These are phyloP conservation scores for Macropus fuliginosus DNA, from an alignment of 2,797 vertebrate genomes.

Conservation along the genomic window DNA sequence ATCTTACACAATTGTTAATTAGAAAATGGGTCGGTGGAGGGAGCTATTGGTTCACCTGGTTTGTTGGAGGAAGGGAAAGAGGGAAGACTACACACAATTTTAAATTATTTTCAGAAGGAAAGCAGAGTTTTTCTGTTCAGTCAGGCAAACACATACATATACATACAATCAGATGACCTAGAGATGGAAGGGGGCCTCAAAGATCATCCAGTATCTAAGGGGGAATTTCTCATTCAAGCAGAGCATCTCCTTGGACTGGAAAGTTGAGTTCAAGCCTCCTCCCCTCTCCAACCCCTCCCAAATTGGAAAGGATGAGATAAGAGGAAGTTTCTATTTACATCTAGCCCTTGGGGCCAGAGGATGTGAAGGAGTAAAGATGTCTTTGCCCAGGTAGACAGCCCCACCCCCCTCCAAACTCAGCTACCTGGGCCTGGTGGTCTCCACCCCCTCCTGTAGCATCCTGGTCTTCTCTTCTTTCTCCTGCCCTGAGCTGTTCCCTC, in stretches of 20 bases:
- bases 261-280: neutral
- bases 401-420: neutral
- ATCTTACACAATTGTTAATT: neutral
- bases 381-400: no score
- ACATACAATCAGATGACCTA: neutral
- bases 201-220: neutral
- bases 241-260: neutral
- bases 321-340: neutral
- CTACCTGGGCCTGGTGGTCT: neutral
- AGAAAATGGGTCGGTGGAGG: neutral
- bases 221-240: neutral
- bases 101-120: neutral
- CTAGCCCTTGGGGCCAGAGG: neutral
- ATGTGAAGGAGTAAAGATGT: no score
- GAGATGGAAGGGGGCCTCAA: neutral
- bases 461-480: neutral
- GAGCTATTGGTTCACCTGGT: neutral
- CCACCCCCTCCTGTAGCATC: neutral
- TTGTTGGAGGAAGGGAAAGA: neutral
- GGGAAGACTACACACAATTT: fast-evolving
- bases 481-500: neutral
- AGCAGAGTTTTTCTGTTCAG: neutral
- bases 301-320: neutral
- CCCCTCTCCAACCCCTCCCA: neutral
- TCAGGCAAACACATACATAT: neutral